These are phyloP conservation scores for Pipra filicauda DNA, from an alignment of 2,113 vertebrate species.

Conservation along the genomic window DNA sequence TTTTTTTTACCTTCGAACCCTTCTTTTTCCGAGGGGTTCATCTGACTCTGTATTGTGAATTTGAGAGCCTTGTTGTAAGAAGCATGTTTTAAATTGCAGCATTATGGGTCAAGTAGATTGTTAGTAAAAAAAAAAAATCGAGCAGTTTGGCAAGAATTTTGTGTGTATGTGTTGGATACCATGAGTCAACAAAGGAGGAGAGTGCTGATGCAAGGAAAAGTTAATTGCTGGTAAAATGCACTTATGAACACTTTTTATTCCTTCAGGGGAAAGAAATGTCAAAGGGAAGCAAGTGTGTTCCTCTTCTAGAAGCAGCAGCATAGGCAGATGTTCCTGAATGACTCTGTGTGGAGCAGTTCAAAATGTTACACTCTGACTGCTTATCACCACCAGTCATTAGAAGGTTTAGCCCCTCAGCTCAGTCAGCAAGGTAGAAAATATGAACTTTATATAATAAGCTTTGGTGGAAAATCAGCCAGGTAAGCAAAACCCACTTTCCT, in stretches of 20 bases:
- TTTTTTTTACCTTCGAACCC: neutral
- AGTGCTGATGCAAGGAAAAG: neutral
- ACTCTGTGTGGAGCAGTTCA: neutral
- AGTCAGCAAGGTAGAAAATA: neutral
- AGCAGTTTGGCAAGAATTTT: neutral
- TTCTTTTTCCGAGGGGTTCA: neutral
- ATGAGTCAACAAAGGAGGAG: neutral
- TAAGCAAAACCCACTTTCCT: neutral
- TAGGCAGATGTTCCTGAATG: constrained; percentile 5
- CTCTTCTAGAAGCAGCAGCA: neutral
- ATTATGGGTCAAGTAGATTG: neutral
- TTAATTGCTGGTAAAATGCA: constrained; percentile 2
- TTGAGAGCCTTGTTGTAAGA: neutral
- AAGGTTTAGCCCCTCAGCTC: neutral
- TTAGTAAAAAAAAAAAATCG: neutral
- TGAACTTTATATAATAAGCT: neutral
- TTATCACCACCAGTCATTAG: neutral
- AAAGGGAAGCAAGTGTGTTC: neutral
- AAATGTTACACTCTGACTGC: neutral
- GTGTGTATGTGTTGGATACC: neutral
- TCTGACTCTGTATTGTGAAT: neutral
- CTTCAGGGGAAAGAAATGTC: neutral
- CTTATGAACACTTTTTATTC: neutral
- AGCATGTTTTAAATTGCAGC: neutral
- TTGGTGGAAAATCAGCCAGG: neutral